Evolutionary conservation across 2,113 vertebrate species (phyloP).

Genomic region (Edolisoma coerulescens): DNA sequence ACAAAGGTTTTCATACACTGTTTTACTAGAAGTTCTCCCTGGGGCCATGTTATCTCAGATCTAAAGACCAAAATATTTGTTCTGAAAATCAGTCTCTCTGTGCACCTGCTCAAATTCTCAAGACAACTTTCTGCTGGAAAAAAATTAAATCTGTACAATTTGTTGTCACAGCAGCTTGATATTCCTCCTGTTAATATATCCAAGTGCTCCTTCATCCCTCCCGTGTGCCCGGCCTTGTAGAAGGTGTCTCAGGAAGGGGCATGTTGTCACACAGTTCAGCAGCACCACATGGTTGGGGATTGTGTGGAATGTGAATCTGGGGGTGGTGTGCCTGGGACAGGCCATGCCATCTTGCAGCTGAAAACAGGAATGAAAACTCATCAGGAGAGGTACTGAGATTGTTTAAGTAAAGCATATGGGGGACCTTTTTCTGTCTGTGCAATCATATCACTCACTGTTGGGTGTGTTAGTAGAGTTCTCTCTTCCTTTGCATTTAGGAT

Average conservation of each 20-base stretch:
- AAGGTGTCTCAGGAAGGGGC: neutral
- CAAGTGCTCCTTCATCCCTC: neutral
- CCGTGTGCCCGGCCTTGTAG: accelerated
- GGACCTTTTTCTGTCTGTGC: neutral
- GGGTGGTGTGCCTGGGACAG: neutral
- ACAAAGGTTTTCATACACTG: neutral
- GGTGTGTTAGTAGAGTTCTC: neutral
- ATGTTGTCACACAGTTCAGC: accelerated
- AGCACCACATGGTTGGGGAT: accelerated
- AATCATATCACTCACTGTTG: neutral
- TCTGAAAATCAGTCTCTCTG: neutral
- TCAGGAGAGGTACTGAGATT: neutral
- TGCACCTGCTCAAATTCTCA: neutral
- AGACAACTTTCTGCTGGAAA: neutral
- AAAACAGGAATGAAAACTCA: neutral
- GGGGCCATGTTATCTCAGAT: neutral
- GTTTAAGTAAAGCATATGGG: neutral
- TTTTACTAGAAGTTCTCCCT: neutral
- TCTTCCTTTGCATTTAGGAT: neutral
- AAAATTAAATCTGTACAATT: neutral
- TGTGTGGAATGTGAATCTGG: neutral
- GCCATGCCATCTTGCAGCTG: neutral
- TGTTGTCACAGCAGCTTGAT: neutral
- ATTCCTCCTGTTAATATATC: neutral
- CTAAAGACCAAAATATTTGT: neutral